These are phyloP conservation scores for Phrynocephalus versicolor DNA, from an alignment of 2,113 vertebrate genomes.

Conservation along the genomic window DNA sequence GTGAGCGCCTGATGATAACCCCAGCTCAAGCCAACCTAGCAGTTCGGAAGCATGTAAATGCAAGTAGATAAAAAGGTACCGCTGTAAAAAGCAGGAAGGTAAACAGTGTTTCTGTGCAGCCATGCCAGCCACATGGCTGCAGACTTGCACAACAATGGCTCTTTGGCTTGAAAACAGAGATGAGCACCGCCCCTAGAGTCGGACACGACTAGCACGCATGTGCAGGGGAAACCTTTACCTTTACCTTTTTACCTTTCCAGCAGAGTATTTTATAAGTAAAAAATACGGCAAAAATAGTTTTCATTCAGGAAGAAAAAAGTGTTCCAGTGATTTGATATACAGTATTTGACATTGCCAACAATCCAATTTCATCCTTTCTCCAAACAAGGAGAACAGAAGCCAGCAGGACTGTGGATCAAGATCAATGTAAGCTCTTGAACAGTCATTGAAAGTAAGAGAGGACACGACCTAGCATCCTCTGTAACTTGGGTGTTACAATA, in stretches of 20 bases:
- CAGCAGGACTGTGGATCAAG: neutral
- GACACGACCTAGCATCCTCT: neutral
- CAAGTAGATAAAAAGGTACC: too few species aligned
- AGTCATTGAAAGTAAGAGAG: neutral
- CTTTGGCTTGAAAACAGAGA: too few species aligned
- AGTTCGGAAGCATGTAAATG: too few species aligned
- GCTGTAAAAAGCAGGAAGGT: too few species aligned
- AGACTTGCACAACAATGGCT: too few species aligned
- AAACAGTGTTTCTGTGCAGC: too few species aligned
- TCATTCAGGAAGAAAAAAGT: neutral
- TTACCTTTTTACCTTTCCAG: neutral
- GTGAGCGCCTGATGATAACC: too few species aligned
- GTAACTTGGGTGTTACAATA: neutral
- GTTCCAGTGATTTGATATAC: neutral
- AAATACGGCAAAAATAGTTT: neutral
- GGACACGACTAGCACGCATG: too few species aligned
- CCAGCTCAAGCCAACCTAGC: too few species aligned
- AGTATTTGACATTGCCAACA: neutral
- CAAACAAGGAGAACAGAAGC: neutral
- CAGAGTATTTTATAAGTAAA: neutral
- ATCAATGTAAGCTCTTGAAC: neutral
- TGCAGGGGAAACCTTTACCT: too few species aligned
- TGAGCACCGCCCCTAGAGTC: too few species aligned
- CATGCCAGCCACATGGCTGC: too few species aligned
- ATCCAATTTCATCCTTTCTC: neutral